Evolutionary conservation across 2,797 vertebrate genomes (phyloP), one percentile per base, ranked within the genome.

Genomic region (Lepus oiostolus): DNA sequence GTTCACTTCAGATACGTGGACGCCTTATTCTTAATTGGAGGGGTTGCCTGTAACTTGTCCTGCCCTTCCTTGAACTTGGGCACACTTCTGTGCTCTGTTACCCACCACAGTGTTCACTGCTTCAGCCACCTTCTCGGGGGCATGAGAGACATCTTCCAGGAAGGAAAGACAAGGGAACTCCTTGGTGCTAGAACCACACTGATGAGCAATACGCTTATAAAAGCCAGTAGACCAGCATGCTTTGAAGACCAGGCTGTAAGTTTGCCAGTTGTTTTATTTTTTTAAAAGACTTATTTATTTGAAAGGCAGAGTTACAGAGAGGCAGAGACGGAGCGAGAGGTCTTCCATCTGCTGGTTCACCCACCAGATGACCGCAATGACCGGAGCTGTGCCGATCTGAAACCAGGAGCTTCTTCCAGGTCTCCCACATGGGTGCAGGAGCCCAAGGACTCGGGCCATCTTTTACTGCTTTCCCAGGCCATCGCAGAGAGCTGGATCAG

Each of bases 111-210:
- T 67, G 0, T 16, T 71, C 70, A 14, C 30, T 21, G 24, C 52
- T 26, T 47, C 24, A 2, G 1, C 71, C 47, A 3, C 50, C 47
- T n/a, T n/a, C 42, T 42, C 1, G 19, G 30, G 54, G 32, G 38
- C 16, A 16, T 32, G 42, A 24, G 21, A 50, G 6, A 30, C 7
- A 30, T 21, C 42, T 24, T 47, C 38, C 32, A 42, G n/a, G 24
- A 60, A 68, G 54, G 32, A 62, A 8, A 21, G 58, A 38, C 21
- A 28, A 5, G n/a, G 38, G 47, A 28, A 21, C 14, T 65, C 12
- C 13, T 2, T 13, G 38, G 79, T 4, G 1, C 54, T n/a, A 11
- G 32, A 60, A n/a, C 30, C 35, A 1, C 2, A 0, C n/a, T 24
- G 60, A 22, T 81, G 1, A n/a, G 14, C 21, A 4, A 2, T 0